A percentile compares a stretch with the other conserved stretches of the same genome.
Conservation (phyloP, 2,113 vertebrate species). For the Perca schrenkii region DNA sequence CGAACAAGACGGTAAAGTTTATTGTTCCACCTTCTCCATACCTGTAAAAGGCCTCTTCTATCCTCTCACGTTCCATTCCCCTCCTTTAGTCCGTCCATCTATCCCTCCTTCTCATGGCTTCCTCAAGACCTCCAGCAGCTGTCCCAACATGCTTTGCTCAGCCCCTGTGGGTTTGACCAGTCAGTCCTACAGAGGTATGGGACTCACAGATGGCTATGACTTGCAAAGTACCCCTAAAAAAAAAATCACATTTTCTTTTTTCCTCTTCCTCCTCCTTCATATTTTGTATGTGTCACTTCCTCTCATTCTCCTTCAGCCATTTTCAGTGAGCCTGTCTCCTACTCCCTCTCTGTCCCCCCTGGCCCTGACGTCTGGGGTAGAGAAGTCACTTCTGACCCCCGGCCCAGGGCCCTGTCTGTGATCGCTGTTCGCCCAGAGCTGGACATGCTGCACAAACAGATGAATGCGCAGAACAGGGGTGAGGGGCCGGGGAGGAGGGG, state of each 20-base stretch:
- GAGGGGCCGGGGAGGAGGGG: conserved; percentile 52
- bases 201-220: conserved; percentile 9
- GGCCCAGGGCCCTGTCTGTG: conserved; percentile 75
- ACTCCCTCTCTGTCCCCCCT: conserved; percentile 66
- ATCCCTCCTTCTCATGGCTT: conserved; percentile 71
- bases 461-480: conserved; percentile 77
- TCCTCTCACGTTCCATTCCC: conserved; percentile 64
- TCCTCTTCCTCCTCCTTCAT: conserved; percentile 21
- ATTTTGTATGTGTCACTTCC: conserved; percentile 45
- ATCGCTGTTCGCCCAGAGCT: conserved; percentile 75
- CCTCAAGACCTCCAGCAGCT: conserved; percentile 81
- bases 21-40: background rate
- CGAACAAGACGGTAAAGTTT: conserved; percentile 59
- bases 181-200: conserved; percentile 72
- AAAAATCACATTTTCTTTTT: conserved; percentile 6
- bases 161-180: conserved; percentile 69
- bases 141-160: conserved; percentile 80
- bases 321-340: conserved; percentile 80
- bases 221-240: background rate
- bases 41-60: conserved; percentile 16
- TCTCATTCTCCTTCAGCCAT: conserved; percentile 84
- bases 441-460: conserved; percentile 76
- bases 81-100: conserved; percentile 73
- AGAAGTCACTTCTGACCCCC: conserved; percentile 68
- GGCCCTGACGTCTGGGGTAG: conserved; percentile 74